These are phyloP conservation scores for Rynchops niger DNA, from an alignment of 2,113 vertebrate species.

Conservation along the genomic window DNA sequence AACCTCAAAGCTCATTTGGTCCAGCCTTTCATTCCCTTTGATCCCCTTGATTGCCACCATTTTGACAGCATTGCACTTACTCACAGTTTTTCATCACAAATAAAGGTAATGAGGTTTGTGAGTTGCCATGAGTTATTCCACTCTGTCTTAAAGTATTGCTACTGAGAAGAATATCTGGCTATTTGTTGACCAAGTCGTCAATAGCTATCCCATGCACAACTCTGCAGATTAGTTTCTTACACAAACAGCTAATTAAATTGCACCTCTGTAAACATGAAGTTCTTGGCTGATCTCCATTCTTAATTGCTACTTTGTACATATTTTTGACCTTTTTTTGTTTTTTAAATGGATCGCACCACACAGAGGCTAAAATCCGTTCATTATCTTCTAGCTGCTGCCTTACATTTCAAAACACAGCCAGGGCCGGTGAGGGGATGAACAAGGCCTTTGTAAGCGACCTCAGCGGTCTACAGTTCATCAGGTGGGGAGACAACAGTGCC, in stretches of 20 bases:
- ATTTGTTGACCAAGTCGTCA: not conserved
- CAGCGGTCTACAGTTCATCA: not conserved
- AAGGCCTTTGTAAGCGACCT: rapidly evolving
- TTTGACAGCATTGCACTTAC: not conserved
- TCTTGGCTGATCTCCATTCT: not conserved
- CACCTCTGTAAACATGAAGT: not conserved
- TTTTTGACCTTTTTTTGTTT: not conserved
- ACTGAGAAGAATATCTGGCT: not conserved
- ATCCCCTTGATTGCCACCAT: not conserved
- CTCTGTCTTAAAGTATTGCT: not conserved
- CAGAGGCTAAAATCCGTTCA: not conserved
- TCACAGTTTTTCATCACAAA: not conserved
- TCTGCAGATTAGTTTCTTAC: not conserved
- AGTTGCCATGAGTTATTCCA: not conserved
- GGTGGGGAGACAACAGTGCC: not conserved
- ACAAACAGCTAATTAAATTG: not conserved
- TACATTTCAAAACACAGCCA: not conserved
- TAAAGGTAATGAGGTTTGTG: not conserved
- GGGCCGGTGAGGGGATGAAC: not conserved
- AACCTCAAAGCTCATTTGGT: not conserved
- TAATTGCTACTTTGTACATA: not conserved
- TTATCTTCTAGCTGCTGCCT: not conserved
- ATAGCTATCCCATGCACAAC: not conserved
- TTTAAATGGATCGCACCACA: not conserved
- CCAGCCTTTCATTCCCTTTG: not conserved